Base-by-base conservation (phyloP, 1,140 invertebrate species). In the Apis dorsata region DNA sequence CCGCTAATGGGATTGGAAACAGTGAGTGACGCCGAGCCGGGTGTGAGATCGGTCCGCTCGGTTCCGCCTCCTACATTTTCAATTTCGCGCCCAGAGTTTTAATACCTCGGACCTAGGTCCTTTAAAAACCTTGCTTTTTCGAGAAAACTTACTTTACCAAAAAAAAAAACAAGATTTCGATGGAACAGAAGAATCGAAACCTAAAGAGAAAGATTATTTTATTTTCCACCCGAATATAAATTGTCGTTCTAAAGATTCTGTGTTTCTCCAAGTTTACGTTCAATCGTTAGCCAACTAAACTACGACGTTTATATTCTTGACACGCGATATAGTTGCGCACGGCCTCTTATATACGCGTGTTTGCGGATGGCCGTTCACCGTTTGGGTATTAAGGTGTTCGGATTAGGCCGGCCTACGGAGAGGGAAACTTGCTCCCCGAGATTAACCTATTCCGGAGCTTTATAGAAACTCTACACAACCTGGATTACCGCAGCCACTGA, bases 381-480 rank as follows among this genome's bases (percentile, higher is more conserved):
- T 44, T 1, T 78, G 80, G 86, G 90, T 90, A 91, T 91, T 91
- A 91, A 91, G 89, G 90, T 87, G 70, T 74, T 85, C 66, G 90
- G 91, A 90, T 90, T 91, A 91, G 89, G 89, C 85, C 80, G 85
- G 78, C 85, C 74, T 68, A 63, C 81, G 84, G 79, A 85, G 88
- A 86, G 86, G 90, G 86, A 90, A 92, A 92, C 88, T 92, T 91
- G 85, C 89, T 83, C 83, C 71, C 81, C 83, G 80, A 91, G 91
- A 92, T 92, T 92, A 92, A 92, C 88, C 90, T 90, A 91, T 92
- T 92, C 88, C 83, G 82, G 85, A 88, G 88, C 86, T 90, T 91
- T 91, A 90, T 91, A 89, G 86, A 89, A 91, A 91, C 87, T 91
- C 90, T 74, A 73, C 85, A 83, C 77, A 89, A 86, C 85, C 84